These are phyloP conservation scores for Cyclina sinensis DNA, from an alignment of 1,140 invertebrate genomes.

Conservation along the genomic window DNA sequence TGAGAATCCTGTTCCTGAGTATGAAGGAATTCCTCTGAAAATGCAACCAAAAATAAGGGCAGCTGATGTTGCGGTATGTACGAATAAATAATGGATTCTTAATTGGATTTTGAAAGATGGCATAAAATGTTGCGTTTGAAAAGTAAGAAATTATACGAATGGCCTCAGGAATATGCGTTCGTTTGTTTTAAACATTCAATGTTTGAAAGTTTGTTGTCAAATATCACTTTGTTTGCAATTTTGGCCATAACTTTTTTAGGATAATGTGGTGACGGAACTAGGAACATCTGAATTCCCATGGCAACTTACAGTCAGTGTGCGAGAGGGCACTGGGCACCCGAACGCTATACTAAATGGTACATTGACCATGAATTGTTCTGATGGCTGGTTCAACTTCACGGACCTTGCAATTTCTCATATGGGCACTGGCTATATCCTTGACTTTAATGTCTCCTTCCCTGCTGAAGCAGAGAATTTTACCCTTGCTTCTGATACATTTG, in stretches of 20 bases:
- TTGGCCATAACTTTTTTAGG: no score
- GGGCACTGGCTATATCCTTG: constrained; percentile 72
- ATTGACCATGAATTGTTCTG: background rate
- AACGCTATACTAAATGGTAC: constrained; percentile 35
- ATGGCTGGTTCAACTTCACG: constrained; percentile 60
- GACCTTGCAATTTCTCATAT: constrained; percentile 62
- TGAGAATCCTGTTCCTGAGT: constrained; percentile 13
- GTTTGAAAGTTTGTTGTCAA: no score
- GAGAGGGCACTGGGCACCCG: constrained; percentile 49
- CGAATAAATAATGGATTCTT: no score
- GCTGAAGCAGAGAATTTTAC: constrained; percentile 73
- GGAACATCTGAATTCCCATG: constrained; percentile 57
- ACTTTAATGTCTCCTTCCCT: constrained; percentile 76
- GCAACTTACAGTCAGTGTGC: constrained; percentile 60
- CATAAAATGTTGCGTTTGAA: no score
- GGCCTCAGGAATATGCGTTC: no score
- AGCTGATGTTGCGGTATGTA: constrained; percentile 48
- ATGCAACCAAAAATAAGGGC: constrained; percentile 46
- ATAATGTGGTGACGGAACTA: constrained; percentile 33
- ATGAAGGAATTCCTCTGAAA: constrained; percentile 39
- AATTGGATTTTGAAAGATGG: no score
- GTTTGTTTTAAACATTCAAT: no score
- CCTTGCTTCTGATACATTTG: constrained; percentile 47
- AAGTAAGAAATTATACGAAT: no score
- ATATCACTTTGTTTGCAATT: no score